A percentile compares a stretch with the other conserved stretches of the same genome.
Conservation (phyloP, 2,113 vertebrate species). For the Brachionichthys hirsutus region DNA sequence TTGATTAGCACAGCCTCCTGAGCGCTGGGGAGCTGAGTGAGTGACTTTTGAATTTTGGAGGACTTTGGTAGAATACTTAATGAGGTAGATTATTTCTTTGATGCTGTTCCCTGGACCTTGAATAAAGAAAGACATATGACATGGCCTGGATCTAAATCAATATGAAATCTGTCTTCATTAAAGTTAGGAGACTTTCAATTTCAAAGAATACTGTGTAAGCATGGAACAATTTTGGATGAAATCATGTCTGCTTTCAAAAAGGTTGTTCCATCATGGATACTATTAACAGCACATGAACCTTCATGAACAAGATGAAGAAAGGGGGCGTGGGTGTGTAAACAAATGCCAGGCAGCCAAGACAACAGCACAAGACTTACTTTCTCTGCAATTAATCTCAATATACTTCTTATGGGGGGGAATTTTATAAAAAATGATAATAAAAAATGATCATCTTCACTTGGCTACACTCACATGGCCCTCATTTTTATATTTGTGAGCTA, state of each 20-base stretch:
- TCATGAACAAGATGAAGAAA: neutral
- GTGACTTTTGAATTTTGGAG: constrained; percentile 55
- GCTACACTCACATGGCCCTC: constrained; percentile 4
- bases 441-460: constrained; percentile 26
- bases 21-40: constrained; percentile 50
- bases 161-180: constrained; percentile 1
- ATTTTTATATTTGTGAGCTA: constrained; percentile 38
- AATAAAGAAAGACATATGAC: constrained; percentile 39
- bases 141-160: constrained; percentile 31
- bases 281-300: neutral
- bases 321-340: too few species aligned
- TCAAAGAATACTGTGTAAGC: constrained; percentile 14
- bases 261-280: constrained; percentile 13
- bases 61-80: constrained; percentile 53
- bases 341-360: constrained; percentile 14
- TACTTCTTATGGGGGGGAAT: too few species aligned
- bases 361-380: constrained; percentile 4
- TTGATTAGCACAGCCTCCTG: constrained; percentile 52
- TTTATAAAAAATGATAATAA: too few species aligned
- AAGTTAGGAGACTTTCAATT: constrained; percentile 15
- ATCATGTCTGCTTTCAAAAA: constrained; percentile 19
- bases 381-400: neutral
- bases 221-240: constrained; percentile 7
- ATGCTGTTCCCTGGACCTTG: constrained; percentile 41
- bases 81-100: constrained; percentile 52